Base-by-base conservation (phyloP, 2,113 vertebrate species). In the Lepidothrix coronata region DNA sequence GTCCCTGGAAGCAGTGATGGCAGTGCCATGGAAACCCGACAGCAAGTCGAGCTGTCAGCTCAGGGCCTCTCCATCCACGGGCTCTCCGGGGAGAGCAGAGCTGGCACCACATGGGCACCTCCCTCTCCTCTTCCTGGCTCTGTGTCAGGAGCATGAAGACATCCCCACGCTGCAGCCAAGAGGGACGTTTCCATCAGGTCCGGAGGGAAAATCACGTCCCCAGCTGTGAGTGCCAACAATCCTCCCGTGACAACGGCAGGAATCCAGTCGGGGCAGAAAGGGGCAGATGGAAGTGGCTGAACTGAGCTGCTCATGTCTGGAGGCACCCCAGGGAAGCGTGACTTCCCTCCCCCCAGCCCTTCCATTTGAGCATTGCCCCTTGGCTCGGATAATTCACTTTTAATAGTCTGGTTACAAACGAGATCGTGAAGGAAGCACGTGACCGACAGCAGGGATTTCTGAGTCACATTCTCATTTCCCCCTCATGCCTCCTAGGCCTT, bases 321-420 rank as follows among this genome's bases (percentile, higher is more conserved):
- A 92, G 78, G 41, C 78, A 61, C 33, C 65, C 24, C 61, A 23
- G 44, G 48, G 54, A 65, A 86, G 82, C 8, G 52, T 4, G 44
- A 23, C 65, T 37, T 82, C 43, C 68, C 67, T 65, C 4, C 41
- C 35, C 28, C 33, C 59, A 51, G 52, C 75, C 57, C 37, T 18
- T 61, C 8, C 6, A 8, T 89, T 57, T 14, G 89, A 68, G 89
- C 22, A 4, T 18, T 39, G 78, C 79, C 80, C 30, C 87, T 95
- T 39, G 62, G 88, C 91, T 96, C 17, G 2, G 86, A 84, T 91
- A 91, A 96, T 96, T 95, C 73, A 54, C 80, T 94, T 94, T 89
- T 91, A 96, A 94, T 83, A 65, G 83, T 18, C 76, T 76, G 48
- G 52, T 57, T 88, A 74, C 72, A 85, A 83, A 95, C 55, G 87